phyloP scores from a whole-genome alignment of 2,888 invertebrate genomes.

The Chrysopilus asiliformis region DNA sequence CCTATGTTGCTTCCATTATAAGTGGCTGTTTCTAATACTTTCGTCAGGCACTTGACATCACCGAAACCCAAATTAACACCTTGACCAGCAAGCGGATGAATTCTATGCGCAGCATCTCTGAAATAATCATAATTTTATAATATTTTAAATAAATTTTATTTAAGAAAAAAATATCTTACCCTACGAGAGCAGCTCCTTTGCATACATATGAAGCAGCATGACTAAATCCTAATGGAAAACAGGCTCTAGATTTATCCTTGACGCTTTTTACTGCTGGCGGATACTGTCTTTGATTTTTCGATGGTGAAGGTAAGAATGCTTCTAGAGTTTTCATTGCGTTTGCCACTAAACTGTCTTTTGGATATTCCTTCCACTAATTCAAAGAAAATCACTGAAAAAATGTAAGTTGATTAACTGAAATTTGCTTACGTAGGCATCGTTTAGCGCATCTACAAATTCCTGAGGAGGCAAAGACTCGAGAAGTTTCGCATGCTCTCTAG shows the following conservation, averaged over 20 bases:
- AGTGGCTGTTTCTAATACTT: constrained; percentile 53
- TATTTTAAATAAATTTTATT: background rate
- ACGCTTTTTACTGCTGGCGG: constrained; percentile 29
- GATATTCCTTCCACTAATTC: constrained; percentile 24
- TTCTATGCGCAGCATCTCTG: constrained; percentile 77
- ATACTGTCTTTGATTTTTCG: constrained; percentile 31
- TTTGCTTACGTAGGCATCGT: constrained; percentile 73
- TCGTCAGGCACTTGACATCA: constrained; percentile 66
- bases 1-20: constrained; percentile 62
- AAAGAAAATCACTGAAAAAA: constrained; percentile 2
- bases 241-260: constrained; percentile 46
- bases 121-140: constrained; percentile 11
- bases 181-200: constrained; percentile 71
- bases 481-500: constrained; percentile 56
- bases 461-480: constrained; percentile 56
- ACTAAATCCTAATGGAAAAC: constrained; percentile 84
- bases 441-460: constrained; percentile 77
- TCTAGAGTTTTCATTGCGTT: constrained; percentile 39
- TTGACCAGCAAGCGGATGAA: constrained; percentile 95
- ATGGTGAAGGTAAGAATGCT: constrained; percentile 31
- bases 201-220: constrained; percentile 77
- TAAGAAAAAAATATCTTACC: constrained; percentile 42
- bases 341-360: constrained; percentile 25
- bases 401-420: background rate
- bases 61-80: constrained; percentile 97